These are phyloP conservation scores for Ceramica pisi DNA, from an alignment of 2,888 invertebrate species.

Conservation along the genomic window DNA sequence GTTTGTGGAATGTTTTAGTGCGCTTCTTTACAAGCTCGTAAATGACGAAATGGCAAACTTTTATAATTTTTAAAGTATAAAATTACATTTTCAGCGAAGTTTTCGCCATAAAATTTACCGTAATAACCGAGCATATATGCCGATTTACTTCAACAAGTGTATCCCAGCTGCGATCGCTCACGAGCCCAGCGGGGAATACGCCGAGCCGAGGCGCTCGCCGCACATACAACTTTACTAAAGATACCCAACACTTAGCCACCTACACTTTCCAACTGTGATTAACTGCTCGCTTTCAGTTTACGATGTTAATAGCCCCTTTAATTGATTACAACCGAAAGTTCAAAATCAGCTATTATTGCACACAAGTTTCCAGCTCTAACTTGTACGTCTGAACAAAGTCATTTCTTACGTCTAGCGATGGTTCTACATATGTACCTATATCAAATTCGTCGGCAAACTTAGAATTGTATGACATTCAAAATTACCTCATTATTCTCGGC, in stretches of 20 bases:
- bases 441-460: not conserved
- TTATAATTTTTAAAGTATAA: not conserved
- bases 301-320: conserved; percentile 55
- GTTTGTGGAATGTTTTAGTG: not conserved
- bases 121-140: conserved; percentile 8
- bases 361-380: conserved; percentile 32
- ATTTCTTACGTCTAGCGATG: conserved; percentile 6
- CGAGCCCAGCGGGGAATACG: conserved; percentile 64
- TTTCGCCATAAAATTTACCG: not conserved
- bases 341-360: conserved; percentile 53
- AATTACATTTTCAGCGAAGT: not conserved
- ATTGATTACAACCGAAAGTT: conserved; percentile 60
- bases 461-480: conserved; percentile 36
- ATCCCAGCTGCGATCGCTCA: conserved; percentile 70
- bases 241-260: conserved; percentile 31
- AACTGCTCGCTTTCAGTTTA: conserved; percentile 65
- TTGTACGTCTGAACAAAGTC: conserved; percentile 29
- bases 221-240: conserved; percentile 64
- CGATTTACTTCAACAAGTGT: conserved; percentile 76
- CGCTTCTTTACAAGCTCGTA: not conserved
- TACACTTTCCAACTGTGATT: conserved; percentile 67
- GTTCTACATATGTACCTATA: conserved; percentile 1
- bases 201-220: conserved; percentile 51
- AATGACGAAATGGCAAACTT: not conserved
- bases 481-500: conserved; percentile 84